Evolutionary conservation across 2,113 vertebrate genomes (phyloP).

Genomic region (Elanoides forficatus): DNA sequence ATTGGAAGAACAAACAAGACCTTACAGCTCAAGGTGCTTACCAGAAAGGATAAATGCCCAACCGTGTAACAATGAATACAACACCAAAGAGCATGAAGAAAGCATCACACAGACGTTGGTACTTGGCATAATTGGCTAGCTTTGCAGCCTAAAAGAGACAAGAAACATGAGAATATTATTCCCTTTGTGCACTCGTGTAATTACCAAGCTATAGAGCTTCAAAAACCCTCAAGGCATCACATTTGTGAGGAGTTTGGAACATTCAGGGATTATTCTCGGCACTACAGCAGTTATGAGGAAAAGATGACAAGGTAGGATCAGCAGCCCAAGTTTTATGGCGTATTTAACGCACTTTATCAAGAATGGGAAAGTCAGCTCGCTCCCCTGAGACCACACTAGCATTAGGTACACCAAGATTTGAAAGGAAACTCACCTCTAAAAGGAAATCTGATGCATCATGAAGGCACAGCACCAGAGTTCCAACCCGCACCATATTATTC

Average conservation of each 20-base stretch:
- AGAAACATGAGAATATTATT: not conserved
- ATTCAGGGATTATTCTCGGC: not conserved
- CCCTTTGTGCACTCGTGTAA: not conserved
- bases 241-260: not conserved
- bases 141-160: slow-evolving; percentile 85
- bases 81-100: slow-evolving; percentile 89
- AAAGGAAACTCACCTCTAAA: slow-evolving; percentile 81
- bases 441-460: slow-evolving; percentile 92
- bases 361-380: not conserved
- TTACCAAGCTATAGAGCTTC: not conserved
- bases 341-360: not conserved
- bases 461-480: slow-evolving; percentile 87
- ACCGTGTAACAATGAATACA: slow-evolving; percentile 86
- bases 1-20: not conserved
- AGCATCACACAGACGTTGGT: slow-evolving; percentile 88
- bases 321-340: not conserved
- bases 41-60: slow-evolving; percentile 92
- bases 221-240: not conserved
- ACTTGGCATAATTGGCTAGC: slow-evolving; percentile 95
- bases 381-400: not conserved
- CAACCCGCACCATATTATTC: slow-evolving; percentile 94
- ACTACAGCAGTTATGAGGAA: not conserved
- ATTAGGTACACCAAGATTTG: not conserved
- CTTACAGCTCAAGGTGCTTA: slow-evolving; percentile 68
- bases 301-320: slow-evolving; percentile 26